Percentiles rank a stretch among this genome's conserved stretches.
phyloP scores from a whole-genome alignment of 2,797 vertebrate species.

The Mallotus villosus region DNA sequence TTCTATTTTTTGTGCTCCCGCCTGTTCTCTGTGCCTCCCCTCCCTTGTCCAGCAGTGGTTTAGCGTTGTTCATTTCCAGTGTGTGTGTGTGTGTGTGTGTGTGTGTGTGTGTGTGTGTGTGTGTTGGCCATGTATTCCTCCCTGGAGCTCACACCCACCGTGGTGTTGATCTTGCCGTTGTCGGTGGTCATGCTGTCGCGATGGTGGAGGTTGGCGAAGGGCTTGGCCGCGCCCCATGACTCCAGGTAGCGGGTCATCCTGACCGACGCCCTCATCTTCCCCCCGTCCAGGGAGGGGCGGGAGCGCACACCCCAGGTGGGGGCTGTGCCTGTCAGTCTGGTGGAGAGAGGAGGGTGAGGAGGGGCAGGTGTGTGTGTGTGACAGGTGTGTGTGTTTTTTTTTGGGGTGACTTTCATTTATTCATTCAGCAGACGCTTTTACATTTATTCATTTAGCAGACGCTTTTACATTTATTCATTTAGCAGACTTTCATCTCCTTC shows the following conservation, averaged over 20 bases:
- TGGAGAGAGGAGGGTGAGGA: not conserved
- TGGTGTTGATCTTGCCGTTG: slow-evolving; percentile 95
- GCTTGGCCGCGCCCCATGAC: slow-evolving; percentile 97
- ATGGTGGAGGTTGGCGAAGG: slow-evolving; percentile 95
- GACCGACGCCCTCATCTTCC: slow-evolving; percentile 95
- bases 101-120: not conserved
- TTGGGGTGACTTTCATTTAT: not conserved
- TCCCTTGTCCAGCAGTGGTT: no score
- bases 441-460: no score
- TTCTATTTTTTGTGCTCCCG: no score
- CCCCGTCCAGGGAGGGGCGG: slow-evolving; percentile 83
- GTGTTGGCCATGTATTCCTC: not conserved
- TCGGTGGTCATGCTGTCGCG: slow-evolving; percentile 96
- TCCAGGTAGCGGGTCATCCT: slow-evolving; percentile 98
- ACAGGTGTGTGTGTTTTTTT: not conserved
- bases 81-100: not conserved
- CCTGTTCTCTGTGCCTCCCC: no score
- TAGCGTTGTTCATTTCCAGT: no score
- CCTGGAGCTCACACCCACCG: slow-evolving; percentile 66
- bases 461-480: no score
- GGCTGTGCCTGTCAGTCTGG: slow-evolving; percentile 89
- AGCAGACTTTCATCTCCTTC: no score
- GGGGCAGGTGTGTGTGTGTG: not conserved
- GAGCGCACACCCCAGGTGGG: slow-evolving; percentile 84
- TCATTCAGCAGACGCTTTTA: no score